phyloP scores from a whole-genome alignment of 2,888 invertebrate species.

The Spodoptera exigua region DNA sequence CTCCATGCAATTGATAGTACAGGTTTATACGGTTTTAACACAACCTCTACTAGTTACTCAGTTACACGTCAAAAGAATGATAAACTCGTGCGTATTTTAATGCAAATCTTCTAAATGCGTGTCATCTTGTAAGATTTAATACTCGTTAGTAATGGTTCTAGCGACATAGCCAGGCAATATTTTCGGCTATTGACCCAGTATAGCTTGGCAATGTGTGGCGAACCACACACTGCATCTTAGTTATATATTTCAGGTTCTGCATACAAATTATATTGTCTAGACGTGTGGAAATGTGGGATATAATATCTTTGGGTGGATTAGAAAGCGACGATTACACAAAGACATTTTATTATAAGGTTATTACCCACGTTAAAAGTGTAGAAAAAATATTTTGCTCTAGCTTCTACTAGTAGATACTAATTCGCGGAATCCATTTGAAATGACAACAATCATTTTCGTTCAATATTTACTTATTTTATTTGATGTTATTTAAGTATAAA shows the following conservation, averaged over 20 bases:
- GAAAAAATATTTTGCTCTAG: too few species aligned
- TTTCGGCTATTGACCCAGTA: constrained; percentile 41
- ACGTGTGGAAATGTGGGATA: constrained; percentile 22
- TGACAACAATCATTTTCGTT: too few species aligned
- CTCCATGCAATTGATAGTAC: constrained; percentile 37
- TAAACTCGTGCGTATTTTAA: constrained; percentile 42
- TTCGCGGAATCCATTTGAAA: too few species aligned
- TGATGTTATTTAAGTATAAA: too few species aligned
- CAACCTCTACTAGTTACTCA: constrained; percentile 16
- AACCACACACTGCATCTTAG: constrained; percentile 24
- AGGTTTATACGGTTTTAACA: constrained; percentile 49
- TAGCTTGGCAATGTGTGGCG: constrained; percentile 34
- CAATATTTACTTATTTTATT: too few species aligned
- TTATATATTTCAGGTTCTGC: constrained; percentile 31
- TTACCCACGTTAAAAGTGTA: too few species aligned
- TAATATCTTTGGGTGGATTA: constrained; percentile 12
- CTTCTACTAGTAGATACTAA: too few species aligned
- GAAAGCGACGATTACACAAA: constrained; percentile 1
- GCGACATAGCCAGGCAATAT: constrained; percentile 15
- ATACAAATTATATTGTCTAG: constrained; percentile 41
- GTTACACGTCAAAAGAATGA: constrained; percentile 36
- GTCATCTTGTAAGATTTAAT: constrained; percentile 39
- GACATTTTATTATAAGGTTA: neutral
- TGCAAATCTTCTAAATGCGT: constrained; percentile 41
- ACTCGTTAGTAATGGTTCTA: constrained; percentile 20